Conservation (phyloP, 2,797 vertebrate genomes). For the Onychomys arenicola region DNA sequence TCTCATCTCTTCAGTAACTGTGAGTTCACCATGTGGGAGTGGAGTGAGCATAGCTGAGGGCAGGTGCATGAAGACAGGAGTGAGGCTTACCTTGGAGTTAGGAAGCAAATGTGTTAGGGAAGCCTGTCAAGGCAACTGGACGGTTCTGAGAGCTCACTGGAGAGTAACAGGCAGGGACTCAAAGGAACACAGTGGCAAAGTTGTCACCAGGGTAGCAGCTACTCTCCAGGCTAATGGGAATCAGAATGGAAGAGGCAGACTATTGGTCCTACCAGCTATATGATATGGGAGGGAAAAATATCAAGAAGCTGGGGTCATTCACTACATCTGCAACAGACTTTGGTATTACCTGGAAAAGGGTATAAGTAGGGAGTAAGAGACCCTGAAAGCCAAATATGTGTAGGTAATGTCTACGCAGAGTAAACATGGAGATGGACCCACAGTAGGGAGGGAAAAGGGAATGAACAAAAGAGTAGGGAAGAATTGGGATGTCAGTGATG, state of each 20-base stretch:
- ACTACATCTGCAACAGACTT: background rate
- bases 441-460: background rate
- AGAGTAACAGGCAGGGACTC: background rate
- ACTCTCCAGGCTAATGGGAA: background rate
- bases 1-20: background rate
- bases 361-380: background rate
- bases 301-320: background rate
- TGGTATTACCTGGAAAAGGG: background rate
- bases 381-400: background rate
- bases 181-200: background rate
- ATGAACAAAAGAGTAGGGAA: background rate
- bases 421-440: background rate
- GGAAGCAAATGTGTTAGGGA: background rate
- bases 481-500: background rate
- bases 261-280: background rate
- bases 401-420: background rate
- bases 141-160: background rate
- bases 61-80: background rate
- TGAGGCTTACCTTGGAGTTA: background rate
- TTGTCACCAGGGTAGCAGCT: background rate
- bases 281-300: background rate
- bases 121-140: background rate
- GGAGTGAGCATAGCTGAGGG: background rate
- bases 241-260: background rate
- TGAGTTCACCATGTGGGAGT: background rate